phyloP scores from a whole-genome alignment of 2,888 invertebrate species.

The Lysandra bellargus region DNA sequence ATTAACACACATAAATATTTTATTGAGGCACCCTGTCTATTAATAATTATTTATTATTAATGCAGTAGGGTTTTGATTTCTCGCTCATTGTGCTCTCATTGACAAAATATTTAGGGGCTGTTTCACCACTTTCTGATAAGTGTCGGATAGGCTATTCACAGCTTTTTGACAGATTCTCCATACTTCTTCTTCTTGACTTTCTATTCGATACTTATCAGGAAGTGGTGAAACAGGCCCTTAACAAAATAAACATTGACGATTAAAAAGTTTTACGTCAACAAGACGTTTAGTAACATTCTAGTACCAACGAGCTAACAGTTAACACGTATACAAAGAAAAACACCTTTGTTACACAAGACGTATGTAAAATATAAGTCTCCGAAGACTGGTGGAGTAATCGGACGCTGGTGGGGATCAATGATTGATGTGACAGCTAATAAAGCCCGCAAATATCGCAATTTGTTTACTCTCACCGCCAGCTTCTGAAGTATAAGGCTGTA shows the following conservation, averaged over 20 bases:
- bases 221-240: too few relatives aligned
- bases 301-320: background rate
- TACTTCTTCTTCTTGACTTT: too few relatives aligned
- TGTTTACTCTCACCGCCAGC: slow-evolving; percentile 60
- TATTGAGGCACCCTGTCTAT: too few relatives aligned
- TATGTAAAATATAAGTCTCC: slow-evolving; percentile 27
- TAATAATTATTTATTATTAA: too few relatives aligned
- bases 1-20: background rate
- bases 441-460: slow-evolving; percentile 77
- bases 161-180: too few relatives aligned
- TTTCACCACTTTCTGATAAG: too few relatives aligned
- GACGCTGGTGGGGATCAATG: slow-evolving; percentile 69
- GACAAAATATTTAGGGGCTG: background rate
- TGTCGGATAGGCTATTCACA: too few relatives aligned
- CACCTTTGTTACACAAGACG: background rate
- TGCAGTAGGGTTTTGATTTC: too few relatives aligned
- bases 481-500: slow-evolving; percentile 25
- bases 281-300: background rate
- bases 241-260: too few relatives aligned
- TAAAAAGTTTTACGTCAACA: background rate
- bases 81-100: too few relatives aligned
- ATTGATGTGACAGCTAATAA: slow-evolving; percentile 79
- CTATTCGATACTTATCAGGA: too few relatives aligned
- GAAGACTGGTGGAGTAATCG: slow-evolving; percentile 52
- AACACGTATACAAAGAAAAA: slow-evolving; percentile 16